phyloP scores from a whole-genome alignment of 2,797 vertebrate genomes.

The Geotrypetes seraphini region DNA sequence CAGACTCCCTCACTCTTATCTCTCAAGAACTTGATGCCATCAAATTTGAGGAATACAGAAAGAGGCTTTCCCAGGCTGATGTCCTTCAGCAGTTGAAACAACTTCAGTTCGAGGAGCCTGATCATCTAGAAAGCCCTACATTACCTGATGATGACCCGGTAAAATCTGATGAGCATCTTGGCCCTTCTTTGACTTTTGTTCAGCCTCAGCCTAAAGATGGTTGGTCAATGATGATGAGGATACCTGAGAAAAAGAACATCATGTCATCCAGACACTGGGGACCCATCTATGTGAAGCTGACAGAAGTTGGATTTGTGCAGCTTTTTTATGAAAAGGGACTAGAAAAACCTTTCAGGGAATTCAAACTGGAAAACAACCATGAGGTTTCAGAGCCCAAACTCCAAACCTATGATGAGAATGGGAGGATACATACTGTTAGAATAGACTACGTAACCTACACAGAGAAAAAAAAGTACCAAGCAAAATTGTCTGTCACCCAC shows the following conservation, averaged over 20 bases:
- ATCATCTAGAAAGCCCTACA: conserved; percentile 26
- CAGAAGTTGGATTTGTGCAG: conserved; percentile 52
- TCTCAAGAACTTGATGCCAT: conserved; percentile 49
- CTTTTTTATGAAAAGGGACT: conserved; percentile 78
- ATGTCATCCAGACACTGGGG: conserved; percentile 89
- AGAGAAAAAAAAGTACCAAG: conserved; percentile 77
- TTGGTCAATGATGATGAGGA: conserved; percentile 81
- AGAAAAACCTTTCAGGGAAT: conserved; percentile 74
- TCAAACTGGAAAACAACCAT: conserved; percentile 65
- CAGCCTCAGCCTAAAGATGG: conserved; percentile 56
- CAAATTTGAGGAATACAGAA: conserved; percentile 41
- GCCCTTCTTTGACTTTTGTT: conserved; percentile 28
- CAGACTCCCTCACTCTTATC: conserved; percentile 56
- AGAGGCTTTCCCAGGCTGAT: conserved; percentile 35
- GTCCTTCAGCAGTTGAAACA: conserved; percentile 65
- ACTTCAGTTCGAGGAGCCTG: conserved; percentile 63
- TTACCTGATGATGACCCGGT: conserved; percentile 59
- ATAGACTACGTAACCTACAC: conserved; percentile 71
- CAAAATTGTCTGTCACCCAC: conserved; percentile 66
- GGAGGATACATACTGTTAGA: conserved; percentile 71
- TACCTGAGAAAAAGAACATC: conserved; percentile 85
- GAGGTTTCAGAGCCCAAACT: conserved; percentile 75
- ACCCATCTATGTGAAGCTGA: conserved; percentile 70
- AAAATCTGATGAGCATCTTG: conserved; percentile 35
- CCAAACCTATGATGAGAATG: conserved; percentile 73